phyloP scores from a whole-genome alignment of 2,888 invertebrate genomes.

The Belgica antarctica region DNA sequence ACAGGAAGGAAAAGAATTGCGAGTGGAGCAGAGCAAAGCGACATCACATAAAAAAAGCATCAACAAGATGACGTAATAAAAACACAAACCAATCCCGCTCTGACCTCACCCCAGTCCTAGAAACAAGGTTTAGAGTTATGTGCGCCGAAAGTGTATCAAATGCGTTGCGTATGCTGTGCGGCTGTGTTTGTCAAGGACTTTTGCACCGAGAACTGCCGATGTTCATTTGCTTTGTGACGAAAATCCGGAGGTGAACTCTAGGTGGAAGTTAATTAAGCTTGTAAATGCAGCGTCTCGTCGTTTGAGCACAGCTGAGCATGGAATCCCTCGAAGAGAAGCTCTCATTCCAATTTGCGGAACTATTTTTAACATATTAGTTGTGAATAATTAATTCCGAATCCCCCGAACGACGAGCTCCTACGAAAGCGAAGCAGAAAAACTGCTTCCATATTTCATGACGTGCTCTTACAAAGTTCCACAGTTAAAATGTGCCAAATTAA shows the following conservation, averaged over 20 bases:
- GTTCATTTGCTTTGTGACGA: not conserved
- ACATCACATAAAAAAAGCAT: not conserved
- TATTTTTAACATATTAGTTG: not conserved
- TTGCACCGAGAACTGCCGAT: not conserved
- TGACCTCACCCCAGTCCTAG: not conserved
- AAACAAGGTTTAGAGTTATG: slow-evolving; percentile 10
- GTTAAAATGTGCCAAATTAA: not conserved
- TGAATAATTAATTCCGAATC: not conserved
- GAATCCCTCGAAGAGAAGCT: not conserved
- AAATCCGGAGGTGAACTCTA: not conserved
- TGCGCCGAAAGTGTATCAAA: not conserved
- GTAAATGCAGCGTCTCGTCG: not conserved
- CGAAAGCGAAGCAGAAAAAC: not conserved
- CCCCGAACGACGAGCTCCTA: not conserved
- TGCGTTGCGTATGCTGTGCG: not conserved
- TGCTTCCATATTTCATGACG: slow-evolving; percentile 17
- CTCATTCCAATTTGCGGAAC: no score
- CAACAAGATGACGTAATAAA: slow-evolving; percentile 22
- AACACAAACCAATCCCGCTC: not conserved
- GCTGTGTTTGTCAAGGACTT: not conserved
- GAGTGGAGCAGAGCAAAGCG: not conserved
- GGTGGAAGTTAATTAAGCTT: not conserved
- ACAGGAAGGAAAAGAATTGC: not conserved
- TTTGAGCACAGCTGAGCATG: not conserved
- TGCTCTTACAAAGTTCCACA: not conserved